Evolutionary conservation across 1,140 invertebrate species (phyloP).

Genomic region (Eupeodes corollae): DNA sequence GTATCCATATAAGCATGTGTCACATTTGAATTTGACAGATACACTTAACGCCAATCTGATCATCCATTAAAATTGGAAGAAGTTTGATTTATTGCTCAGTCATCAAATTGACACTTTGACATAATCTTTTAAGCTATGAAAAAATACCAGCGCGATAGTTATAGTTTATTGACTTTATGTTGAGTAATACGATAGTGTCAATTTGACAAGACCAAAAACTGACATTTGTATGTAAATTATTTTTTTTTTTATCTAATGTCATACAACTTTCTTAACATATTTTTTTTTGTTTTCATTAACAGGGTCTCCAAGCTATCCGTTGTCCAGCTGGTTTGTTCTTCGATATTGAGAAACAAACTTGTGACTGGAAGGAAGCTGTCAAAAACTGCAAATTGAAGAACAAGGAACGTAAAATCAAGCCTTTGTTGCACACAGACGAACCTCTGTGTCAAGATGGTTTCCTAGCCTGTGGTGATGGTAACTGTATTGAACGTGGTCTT

Average conservation of each 20-base stretch:
- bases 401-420: slow-evolving; percentile 81
- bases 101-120: too few species aligned
- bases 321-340: slow-evolving; percentile 88
- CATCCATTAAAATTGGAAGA: too few species aligned
- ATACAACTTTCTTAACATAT: neutral
- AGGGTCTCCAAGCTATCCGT: slow-evolving; percentile 84
- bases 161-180: too few species aligned
- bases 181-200: too few species aligned
- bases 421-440: slow-evolving; percentile 80
- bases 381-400: slow-evolving; percentile 88
- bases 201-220: too few species aligned
- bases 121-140: too few species aligned
- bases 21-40: too few species aligned
- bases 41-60: too few species aligned
- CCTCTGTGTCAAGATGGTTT: slow-evolving; percentile 78
- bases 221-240: neutral
- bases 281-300: slow-evolving; percentile 13
- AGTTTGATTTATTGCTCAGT: too few species aligned
- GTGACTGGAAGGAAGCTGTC: slow-evolving; percentile 88
- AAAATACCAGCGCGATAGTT: too few species aligned
- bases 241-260: slow-evolving; percentile 2
- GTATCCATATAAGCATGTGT: too few species aligned
- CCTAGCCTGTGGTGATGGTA: slow-evolving; percentile 75
- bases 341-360: slow-evolving; percentile 92
- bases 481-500: slow-evolving; percentile 75